A percentile compares a stretch with the other conserved stretches of the same genome.
Conservation (phyloP, 2,888 invertebrate species). For the Pachydiplax longipennis region DNA sequence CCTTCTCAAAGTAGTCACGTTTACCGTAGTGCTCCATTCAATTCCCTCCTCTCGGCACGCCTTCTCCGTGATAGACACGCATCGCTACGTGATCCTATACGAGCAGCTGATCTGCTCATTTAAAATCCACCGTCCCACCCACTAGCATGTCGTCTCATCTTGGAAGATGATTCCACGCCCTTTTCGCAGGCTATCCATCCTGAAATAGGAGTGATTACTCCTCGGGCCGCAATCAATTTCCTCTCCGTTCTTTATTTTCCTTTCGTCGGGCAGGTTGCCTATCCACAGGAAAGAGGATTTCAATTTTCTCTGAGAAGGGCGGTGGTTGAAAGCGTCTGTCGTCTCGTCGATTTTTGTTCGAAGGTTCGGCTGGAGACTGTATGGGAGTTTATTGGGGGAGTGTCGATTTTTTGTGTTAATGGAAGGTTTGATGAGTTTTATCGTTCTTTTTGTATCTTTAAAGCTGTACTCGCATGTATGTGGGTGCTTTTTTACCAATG, state of each 20-base stretch:
- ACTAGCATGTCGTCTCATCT: neutral
- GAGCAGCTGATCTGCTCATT: neutral
- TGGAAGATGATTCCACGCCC: neutral
- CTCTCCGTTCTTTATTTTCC: neutral
- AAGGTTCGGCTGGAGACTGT: neutral
- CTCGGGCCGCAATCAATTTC: neutral
- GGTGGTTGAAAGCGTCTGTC: neutral
- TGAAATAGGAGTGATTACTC: neutral
- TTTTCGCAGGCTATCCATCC: neutral
- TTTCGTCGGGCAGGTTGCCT: neutral
- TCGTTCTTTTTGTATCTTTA: too few species aligned
- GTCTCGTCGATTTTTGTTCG: too few species aligned
- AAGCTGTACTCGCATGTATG: too few species aligned
- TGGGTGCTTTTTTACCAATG: too few species aligned
- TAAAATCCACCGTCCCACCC: neutral
- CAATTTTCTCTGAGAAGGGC: neutral
- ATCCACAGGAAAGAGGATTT: neutral
- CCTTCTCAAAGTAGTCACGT: neutral
- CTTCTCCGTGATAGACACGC: neutral
- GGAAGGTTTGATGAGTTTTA: neutral
- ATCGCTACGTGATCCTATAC: neutral
- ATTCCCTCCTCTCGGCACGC: neutral
- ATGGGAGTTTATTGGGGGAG: neutral
- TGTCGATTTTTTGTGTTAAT: neutral
- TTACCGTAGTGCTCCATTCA: neutral